phyloP scores from a whole-genome alignment of 2,113 vertebrate species.

The Zapornia atra region DNA sequence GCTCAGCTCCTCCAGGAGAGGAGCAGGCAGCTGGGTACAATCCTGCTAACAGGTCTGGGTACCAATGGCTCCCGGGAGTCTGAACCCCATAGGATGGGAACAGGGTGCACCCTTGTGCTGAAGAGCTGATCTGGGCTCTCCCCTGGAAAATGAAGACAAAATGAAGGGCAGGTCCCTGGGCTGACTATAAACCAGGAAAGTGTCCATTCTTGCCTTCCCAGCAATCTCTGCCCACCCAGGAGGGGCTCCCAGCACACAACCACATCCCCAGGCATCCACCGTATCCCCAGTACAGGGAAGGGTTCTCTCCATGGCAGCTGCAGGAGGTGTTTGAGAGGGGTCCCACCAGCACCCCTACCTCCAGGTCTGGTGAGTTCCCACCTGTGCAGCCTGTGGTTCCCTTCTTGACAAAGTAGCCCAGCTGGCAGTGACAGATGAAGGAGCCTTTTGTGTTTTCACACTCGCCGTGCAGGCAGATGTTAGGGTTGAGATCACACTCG shows the following conservation, averaged over 20 bases:
- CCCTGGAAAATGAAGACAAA: neutral
- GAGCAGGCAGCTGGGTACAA: neutral
- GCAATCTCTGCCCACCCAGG: neutral
- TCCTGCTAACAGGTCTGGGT: fast-evolving
- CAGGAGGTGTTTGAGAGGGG: neutral
- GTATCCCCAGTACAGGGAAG: neutral
- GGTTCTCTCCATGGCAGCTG: neutral
- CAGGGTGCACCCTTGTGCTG: neutral
- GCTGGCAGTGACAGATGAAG: conserved; percentile 92
- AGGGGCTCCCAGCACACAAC: neutral
- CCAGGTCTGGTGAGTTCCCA: conserved; percentile 13
- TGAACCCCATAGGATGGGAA: neutral
- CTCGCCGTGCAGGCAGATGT: conserved; percentile 90
- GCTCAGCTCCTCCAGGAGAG: neutral
- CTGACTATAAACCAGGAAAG: neutral
- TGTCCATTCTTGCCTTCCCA: neutral
- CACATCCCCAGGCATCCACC: neutral
- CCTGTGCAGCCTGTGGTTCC: conserved; percentile 90
- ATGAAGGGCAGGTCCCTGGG: neutral
- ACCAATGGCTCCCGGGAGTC: neutral
- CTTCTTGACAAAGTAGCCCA: conserved; percentile 89
- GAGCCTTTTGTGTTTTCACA: conserved; percentile 95
- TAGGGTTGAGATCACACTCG: conserved; percentile 91
- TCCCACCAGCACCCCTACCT: neutral
- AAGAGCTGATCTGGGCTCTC: neutral